A percentile compares a stretch with the other conserved stretches of the same genome.
These are phyloP conservation scores for Teleogryllus occipitalis DNA, from an alignment of 1,140 invertebrate species.

Conservation along the genomic window DNA sequence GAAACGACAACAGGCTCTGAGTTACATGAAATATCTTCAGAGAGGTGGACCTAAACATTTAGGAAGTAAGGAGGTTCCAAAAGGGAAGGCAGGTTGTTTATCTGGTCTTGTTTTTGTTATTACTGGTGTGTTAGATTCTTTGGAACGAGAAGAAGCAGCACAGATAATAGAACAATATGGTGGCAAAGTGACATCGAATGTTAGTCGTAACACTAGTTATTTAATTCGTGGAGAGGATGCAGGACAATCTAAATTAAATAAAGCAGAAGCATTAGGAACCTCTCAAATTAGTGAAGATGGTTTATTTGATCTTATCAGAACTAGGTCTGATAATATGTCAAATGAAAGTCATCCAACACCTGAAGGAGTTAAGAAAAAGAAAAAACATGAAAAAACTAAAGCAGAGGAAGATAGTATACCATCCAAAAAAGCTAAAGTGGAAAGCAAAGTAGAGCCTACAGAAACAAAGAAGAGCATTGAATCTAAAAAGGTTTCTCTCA, in stretches of 20 bases:
- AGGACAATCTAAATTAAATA: slow-evolving; percentile 72
- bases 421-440: not conserved
- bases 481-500: not conserved
- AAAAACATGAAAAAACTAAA: slow-evolving; percentile 2
- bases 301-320: slow-evolving; percentile 68
- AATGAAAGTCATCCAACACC: not conserved
- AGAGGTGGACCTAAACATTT: slow-evolving; percentile 66
- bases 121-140: slow-evolving; percentile 81
- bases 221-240: slow-evolving; percentile 74
- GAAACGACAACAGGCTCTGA: slow-evolving; percentile 47
- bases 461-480: slow-evolving; percentile 17
- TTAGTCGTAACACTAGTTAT: slow-evolving; percentile 78
- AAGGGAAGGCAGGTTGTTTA: slow-evolving; percentile 68
- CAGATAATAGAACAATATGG: slow-evolving; percentile 70
- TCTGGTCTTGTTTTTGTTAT: slow-evolving; percentile 70
- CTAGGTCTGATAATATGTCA: slow-evolving; percentile 36
- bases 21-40: slow-evolving; percentile 64
- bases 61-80: slow-evolving; percentile 72
- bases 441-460: not conserved
- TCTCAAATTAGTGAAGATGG: slow-evolving; percentile 73
- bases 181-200: slow-evolving; percentile 59
- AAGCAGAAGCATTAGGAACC: slow-evolving; percentile 58
- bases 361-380: not conserved
- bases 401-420: not conserved
- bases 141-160: slow-evolving; percentile 72